A percentile compares a stretch with the other conserved stretches of the same genome.
Evolutionary conservation across 2,113 vertebrate species (phyloP).

Genomic region (Trinectes maculatus): DNA sequence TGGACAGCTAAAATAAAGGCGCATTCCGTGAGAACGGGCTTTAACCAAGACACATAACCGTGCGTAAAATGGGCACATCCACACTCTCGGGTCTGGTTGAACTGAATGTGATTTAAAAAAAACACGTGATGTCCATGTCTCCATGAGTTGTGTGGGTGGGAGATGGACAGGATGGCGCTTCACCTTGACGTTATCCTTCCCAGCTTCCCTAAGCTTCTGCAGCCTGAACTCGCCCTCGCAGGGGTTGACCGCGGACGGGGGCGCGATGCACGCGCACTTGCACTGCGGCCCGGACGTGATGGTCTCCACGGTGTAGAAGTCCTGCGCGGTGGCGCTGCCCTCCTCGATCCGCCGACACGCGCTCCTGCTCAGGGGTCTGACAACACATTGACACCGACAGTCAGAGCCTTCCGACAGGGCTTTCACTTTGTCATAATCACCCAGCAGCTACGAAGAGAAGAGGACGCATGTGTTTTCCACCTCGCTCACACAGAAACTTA

Average conservation of each 20-base stretch:
- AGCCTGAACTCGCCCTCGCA: constrained; percentile 92
- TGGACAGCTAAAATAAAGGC: constrained; percentile 85
- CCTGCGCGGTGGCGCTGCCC: constrained; percentile 80
- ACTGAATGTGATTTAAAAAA: no score
- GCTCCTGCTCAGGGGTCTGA: constrained; percentile 90
- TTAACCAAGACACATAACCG: constrained; percentile 12
- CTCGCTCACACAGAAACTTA: constrained; percentile 42
- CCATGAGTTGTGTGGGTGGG: not conserved
- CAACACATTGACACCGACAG: constrained; percentile 96
- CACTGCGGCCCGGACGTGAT: constrained; percentile 90
- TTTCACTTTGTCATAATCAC: constrained; percentile 97
- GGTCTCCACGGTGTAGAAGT: constrained; percentile 94
- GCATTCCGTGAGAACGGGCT: constrained; percentile 49
- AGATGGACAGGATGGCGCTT: constrained; percentile 24
- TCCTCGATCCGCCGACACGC: constrained; percentile 88
- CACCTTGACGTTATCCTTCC: constrained; percentile 91
- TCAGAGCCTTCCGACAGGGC: constrained; percentile 93
- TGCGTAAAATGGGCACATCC: constrained; percentile 23
- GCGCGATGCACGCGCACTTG: constrained; percentile 94
- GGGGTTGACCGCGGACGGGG: constrained; percentile 91
- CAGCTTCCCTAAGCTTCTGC: constrained; percentile 87
- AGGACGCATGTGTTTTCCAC: constrained; percentile 72
- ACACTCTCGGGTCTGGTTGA: not conserved
- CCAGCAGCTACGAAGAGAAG: constrained; percentile 88
- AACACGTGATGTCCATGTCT: not conserved